These are phyloP conservation scores for Conomelus anceps DNA, from an alignment of 2,888 invertebrate genomes.

Conservation along the genomic window DNA sequence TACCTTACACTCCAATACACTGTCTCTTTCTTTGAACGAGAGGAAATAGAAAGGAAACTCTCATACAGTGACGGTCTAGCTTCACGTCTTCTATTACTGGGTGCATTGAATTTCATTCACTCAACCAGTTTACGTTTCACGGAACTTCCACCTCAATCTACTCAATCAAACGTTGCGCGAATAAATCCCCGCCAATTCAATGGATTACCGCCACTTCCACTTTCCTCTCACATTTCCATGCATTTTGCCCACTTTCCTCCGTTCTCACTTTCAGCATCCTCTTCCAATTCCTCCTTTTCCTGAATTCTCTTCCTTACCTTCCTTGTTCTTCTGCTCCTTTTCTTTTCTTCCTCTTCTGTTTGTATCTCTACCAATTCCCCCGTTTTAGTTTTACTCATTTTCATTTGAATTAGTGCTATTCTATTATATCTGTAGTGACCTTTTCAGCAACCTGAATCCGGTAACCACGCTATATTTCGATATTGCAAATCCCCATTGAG, in stretches of 20 bases:
- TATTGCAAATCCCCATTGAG: too few relatives aligned
- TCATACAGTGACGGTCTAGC: too few relatives aligned
- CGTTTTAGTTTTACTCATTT: too few relatives aligned
- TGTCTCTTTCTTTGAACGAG: neutral
- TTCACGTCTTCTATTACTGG: neutral
- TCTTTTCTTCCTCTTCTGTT: too few relatives aligned
- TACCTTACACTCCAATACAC: neutral
- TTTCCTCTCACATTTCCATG: neutral
- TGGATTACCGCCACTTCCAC: neutral
- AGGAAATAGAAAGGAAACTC: neutral
- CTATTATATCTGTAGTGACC: too few relatives aligned
- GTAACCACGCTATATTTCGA: too few relatives aligned
- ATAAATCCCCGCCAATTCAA: neutral
- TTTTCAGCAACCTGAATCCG: too few relatives aligned
- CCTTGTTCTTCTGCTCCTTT: neutral
- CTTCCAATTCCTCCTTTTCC: too few relatives aligned
- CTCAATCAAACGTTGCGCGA: neutral
- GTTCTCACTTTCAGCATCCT: too few relatives aligned
- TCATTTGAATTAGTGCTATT: too few relatives aligned
- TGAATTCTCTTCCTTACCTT: neutral
- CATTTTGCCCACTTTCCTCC: neutral
- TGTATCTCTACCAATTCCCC: too few relatives aligned
- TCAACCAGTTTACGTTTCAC: neutral
- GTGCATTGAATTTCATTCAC: neutral
- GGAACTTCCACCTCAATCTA: neutral